Evolutionary conservation across 2,797 vertebrate genomes (phyloP).

Genomic region (Spinus olivaceus): DNA sequence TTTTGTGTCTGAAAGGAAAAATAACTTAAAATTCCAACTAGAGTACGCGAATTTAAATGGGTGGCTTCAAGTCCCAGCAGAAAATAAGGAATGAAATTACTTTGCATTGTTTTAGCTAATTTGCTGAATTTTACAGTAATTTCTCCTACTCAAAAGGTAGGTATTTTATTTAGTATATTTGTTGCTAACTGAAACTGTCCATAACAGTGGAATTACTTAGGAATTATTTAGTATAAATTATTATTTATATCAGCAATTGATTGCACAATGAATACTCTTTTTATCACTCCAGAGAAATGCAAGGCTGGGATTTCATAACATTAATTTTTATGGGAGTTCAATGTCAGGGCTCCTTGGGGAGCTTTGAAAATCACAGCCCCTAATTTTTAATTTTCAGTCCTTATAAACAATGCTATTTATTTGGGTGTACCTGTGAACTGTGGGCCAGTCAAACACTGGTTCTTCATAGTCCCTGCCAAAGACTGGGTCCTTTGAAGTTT

Average conservation of each 20-base stretch:
- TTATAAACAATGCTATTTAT: constrained; percentile 59
- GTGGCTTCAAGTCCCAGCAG: neutral
- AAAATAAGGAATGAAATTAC: neutral
- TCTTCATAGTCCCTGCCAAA: constrained; percentile 9
- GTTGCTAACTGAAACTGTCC: neutral
- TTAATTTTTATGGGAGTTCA: constrained; percentile 53
- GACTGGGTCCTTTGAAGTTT: neutral
- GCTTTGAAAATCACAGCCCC: constrained; percentile 49
- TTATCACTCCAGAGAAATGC: neutral
- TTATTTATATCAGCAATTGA: constrained; percentile 4
- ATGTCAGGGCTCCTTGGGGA: constrained; percentile 35
- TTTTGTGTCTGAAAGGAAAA: neutral
- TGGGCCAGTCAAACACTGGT: neutral
- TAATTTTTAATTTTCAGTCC: constrained; percentile 51
- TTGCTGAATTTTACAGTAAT: neutral
- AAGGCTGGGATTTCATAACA: constrained; percentile 26
- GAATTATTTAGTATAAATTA: constrained; percentile 4
- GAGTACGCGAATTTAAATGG: neutral
- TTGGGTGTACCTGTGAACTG: constrained; percentile 55
- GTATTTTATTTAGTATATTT: neutral
- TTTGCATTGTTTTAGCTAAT: neutral
- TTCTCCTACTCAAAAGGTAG: neutral
- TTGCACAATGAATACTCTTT: constrained; percentile 36
- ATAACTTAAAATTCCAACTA: neutral
- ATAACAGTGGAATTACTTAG: neutral